These are phyloP conservation scores for Elegia similella DNA, from an alignment of 2,888 invertebrate genomes.

Conservation along the genomic window DNA sequence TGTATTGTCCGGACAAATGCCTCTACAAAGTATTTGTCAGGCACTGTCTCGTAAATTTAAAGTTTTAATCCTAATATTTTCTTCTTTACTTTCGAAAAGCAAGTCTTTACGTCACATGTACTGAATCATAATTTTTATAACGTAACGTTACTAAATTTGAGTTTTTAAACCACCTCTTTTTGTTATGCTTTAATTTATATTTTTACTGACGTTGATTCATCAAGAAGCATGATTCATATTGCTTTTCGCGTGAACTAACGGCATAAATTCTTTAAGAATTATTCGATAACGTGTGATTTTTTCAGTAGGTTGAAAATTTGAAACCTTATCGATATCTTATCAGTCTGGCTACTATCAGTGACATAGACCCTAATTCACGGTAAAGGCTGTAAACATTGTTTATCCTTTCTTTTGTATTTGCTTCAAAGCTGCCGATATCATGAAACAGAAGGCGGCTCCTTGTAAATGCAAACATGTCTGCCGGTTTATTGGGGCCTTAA, in stretches of 20 bases:
- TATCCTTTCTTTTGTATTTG: slow-evolving; percentile 28
- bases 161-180: too few relatives aligned
- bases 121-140: too few relatives aligned
- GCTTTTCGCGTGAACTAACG: neutral
- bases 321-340: neutral
- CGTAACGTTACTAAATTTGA: too few relatives aligned
- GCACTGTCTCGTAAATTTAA: neutral
- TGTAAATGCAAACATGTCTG: slow-evolving; percentile 54
- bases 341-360: neutral
- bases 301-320: too few relatives aligned
- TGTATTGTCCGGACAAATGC: slow-evolving; percentile 19
- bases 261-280: neutral
- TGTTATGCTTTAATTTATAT: too few relatives aligned
- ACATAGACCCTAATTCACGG: neutral
- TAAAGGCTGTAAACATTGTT: neutral
- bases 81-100: too few relatives aligned
- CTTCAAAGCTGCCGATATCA: slow-evolving; percentile 30
- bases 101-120: too few relatives aligned
- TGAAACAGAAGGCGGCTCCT: slow-evolving; percentile 48
- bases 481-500: slow-evolving; percentile 46
- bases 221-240: too few relatives aligned
- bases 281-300: neutral
- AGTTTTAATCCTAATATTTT: neutral
- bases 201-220: too few relatives aligned
- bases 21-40: slow-evolving; percentile 9